Conservation (phyloP, 2,888 invertebrate genomes). For the Apamea sordens region DNA sequence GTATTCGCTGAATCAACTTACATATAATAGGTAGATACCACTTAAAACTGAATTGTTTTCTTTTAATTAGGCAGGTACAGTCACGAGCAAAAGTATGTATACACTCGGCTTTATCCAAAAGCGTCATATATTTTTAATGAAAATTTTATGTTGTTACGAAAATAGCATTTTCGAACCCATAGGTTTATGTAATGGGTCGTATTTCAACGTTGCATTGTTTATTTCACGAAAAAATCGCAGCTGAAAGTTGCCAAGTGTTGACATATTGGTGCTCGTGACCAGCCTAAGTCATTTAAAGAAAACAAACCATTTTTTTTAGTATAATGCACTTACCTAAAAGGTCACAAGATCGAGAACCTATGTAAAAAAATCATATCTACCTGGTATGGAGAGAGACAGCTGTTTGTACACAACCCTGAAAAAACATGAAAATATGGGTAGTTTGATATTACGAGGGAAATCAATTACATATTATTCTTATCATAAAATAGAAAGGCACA, state of each 20-base stretch:
- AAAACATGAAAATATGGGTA: conserved; percentile 33
- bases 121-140: no score
- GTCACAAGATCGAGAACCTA: not conserved
- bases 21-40: not conserved
- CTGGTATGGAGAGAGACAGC: conserved; percentile 71
- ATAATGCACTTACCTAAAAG: not conserved
- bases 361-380: conserved; percentile 61
- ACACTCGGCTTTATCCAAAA: no score
- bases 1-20: not conserved
- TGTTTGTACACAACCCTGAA: conserved; percentile 83
- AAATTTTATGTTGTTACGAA: no score
- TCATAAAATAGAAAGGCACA: not conserved
- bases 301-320: not conserved
- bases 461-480: not conserved
- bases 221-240: no score
- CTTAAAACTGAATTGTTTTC: not conserved
- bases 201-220: no score
- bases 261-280: no score
- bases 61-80: not conserved
- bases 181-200: no score
- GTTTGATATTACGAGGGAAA: not conserved
- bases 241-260: no score
- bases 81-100: no score
- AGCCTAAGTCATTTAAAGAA: not conserved
- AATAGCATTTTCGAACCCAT: no score